Percentiles rank a stretch among this genome's conserved stretches.
These are phyloP conservation scores for Cygnus atratus DNA, from an alignment of 2,113 vertebrate species.

Conservation along the genomic window DNA sequence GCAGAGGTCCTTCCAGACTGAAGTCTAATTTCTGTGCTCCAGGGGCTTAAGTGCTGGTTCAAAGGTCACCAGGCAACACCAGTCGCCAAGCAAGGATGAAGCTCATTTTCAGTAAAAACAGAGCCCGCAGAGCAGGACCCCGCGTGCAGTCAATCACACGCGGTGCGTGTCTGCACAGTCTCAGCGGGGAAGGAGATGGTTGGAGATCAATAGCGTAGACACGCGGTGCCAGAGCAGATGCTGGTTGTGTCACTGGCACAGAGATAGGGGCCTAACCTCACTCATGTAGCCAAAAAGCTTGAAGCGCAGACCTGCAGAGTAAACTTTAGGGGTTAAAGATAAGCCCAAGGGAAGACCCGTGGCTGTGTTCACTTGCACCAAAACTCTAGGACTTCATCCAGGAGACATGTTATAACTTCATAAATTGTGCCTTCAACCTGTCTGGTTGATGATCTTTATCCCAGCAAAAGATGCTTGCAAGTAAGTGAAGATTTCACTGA, in stretches of 20 bases:
- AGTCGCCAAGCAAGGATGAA: background rate
- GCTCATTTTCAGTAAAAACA: slow-evolving; percentile 51
- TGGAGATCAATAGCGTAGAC: background rate
- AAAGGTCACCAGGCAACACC: slow-evolving; percentile 41
- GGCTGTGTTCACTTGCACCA: background rate
- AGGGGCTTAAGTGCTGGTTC: slow-evolving; percentile 36
- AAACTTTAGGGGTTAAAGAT: background rate
- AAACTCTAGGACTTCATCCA: background rate
- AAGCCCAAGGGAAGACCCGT: background rate
- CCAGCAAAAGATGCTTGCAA: background rate
- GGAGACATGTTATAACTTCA: accelerated
- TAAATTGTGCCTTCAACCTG: background rate
- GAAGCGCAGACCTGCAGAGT: background rate
- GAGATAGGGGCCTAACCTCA: background rate
- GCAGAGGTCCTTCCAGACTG: slow-evolving; percentile 22
- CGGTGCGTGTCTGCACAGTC: slow-evolving; percentile 10
- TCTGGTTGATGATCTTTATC: background rate
- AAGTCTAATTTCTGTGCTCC: slow-evolving; percentile 55
- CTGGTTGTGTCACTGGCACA: background rate
- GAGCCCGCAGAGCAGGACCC: background rate
- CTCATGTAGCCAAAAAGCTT: background rate
- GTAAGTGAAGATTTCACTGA: background rate
- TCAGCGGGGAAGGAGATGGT: background rate
- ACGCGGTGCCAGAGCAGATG: background rate
- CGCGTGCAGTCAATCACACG: background rate